Percentiles rank a stretch among this genome's conserved stretches.
phyloP scores from a whole-genome alignment of 2,888 invertebrate genomes.

The Acleris literana region DNA sequence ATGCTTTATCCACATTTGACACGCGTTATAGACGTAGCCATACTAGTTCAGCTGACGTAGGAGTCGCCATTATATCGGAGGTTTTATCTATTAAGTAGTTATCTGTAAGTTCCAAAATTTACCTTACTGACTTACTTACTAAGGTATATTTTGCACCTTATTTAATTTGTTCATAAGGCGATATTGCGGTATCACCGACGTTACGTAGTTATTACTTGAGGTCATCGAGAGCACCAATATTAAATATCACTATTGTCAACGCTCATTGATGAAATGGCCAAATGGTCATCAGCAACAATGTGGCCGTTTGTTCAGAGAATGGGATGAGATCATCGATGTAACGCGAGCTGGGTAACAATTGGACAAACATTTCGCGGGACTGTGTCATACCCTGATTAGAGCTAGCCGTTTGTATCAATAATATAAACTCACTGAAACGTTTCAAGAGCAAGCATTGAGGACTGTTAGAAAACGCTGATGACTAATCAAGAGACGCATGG shows the following conservation, averaged over 20 bases:
- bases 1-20: no score
- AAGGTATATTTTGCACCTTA: no score
- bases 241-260: background rate
- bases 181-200: no score
- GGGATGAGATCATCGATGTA: constrained; percentile 34
- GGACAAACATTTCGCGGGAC: constrained; percentile 54
- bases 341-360: constrained; percentile 29
- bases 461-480: background rate
- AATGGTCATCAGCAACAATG: constrained; percentile 21
- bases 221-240: background rate
- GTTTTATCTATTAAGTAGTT: no score
- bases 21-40: no score
- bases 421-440: constrained; percentile 30
- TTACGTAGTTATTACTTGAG: no score
- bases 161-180: no score
- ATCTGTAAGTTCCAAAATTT: no score
- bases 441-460: constrained; percentile 14
- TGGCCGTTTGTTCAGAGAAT: constrained; percentile 18
- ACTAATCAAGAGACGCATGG: no score
- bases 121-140: no score
- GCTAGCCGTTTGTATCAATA: constrained; percentile 60
- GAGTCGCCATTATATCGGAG: no score
- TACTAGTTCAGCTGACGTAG: no score
- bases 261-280: constrained; percentile 18
- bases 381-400: constrained; percentile 63